These are phyloP conservation scores for Progne subis DNA, from an alignment of 2,113 vertebrate genomes.

Conservation along the genomic window DNA sequence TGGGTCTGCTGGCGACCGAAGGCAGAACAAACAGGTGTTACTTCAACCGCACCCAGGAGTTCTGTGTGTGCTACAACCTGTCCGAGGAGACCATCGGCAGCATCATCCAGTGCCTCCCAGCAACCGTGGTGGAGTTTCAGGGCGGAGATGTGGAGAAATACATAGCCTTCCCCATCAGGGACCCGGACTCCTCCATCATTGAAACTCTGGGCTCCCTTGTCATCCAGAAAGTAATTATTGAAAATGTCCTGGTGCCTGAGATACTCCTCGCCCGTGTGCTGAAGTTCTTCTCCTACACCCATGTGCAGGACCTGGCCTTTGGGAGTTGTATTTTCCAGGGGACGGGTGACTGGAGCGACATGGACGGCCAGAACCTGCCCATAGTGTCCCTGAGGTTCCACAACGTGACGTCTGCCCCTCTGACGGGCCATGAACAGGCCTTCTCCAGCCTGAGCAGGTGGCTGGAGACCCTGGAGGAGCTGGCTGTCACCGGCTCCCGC, in stretches of 20 bases:
- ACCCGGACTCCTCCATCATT: rapidly evolving
- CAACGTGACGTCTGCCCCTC: neutral
- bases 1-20: neutral
- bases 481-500: slow-evolving; percentile 26
- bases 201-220: neutral
- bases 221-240: slow-evolving; percentile 56
- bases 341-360: neutral
- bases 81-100: neutral
- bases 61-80: slow-evolving; percentile 72
- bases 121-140: slow-evolving; percentile 56
- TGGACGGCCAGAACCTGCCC: neutral
- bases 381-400: slow-evolving; percentile 61
- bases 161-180: neutral
- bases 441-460: slow-evolving; percentile 42
- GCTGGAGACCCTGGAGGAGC: slow-evolving; percentile 59
- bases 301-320: slow-evolving; percentile 61
- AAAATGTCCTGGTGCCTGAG: slow-evolving; percentile 49
- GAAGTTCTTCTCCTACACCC: slow-evolving; percentile 55
- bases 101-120: slow-evolving; percentile 50
- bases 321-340: slow-evolving; percentile 51
- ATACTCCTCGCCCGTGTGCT: slow-evolving; percentile 42
- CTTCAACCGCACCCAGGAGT: neutral
- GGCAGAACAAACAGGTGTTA: neutral
- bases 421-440: neutral
- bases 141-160: slow-evolving; percentile 63